Percentiles rank a stretch among this genome's conserved stretches.
These are phyloP conservation scores for Philaethria dido DNA, from an alignment of 2,888 invertebrate species.

Conservation along the genomic window DNA sequence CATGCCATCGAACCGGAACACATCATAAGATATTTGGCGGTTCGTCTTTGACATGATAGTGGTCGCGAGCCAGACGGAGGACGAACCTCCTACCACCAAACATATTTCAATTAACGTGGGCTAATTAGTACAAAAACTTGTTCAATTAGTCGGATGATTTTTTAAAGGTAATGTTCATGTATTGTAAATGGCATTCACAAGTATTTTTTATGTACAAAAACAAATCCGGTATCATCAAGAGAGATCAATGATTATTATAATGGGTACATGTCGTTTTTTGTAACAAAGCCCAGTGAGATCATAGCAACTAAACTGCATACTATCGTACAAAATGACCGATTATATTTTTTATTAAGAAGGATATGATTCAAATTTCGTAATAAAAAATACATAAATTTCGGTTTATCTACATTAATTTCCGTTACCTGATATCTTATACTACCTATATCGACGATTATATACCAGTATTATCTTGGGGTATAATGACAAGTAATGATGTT, in stretches of 20 bases:
- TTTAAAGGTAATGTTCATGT: conserved; percentile 14
- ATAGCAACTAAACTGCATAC: conserved; percentile 43
- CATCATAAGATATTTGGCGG: no score
- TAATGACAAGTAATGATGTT: background rate
- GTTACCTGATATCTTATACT: background rate
- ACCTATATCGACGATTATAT: no score
- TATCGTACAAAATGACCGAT: background rate
- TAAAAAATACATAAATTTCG: background rate
- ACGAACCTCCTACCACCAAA: no score
- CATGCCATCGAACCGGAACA: no score
- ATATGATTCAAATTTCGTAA: background rate
- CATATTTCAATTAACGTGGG: conserved; percentile 17
- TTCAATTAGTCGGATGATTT: conserved; percentile 37
- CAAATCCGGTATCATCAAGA: conserved; percentile 64
- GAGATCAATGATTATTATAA: conserved; percentile 58
- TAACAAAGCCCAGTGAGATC: conserved; percentile 61
- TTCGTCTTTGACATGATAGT: no score
- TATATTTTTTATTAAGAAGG: background rate
- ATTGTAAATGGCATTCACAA: conserved; percentile 33
- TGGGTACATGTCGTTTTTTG: conserved; percentile 56
- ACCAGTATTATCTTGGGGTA: no score
- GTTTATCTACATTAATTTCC: background rate
- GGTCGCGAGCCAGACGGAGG: no score
- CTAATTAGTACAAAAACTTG: conserved; percentile 44
- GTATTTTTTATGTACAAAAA: conserved; percentile 60